These are phyloP conservation scores for Syrista parreyssii DNA, from an alignment of 2,888 invertebrate genomes.

Conservation along the genomic window DNA sequence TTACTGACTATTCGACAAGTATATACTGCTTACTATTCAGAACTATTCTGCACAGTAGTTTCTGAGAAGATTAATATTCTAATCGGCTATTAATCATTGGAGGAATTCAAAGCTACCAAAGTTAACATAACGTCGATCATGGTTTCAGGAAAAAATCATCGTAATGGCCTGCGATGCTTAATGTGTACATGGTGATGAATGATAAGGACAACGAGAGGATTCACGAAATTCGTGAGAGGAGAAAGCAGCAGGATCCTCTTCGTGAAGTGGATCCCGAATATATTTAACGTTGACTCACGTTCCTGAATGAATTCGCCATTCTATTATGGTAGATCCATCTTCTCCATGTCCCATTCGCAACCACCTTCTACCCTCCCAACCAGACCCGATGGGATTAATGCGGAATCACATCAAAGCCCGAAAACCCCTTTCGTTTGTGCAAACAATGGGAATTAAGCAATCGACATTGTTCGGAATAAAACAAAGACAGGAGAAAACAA, in stretches of 20 bases:
- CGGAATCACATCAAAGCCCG: constrained; percentile 29
- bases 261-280: not conserved
- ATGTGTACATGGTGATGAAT: not conserved
- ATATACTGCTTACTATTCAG: not conserved
- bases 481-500: constrained; percentile 33
- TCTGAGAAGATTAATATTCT: not conserved
- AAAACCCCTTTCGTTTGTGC: constrained; percentile 27
- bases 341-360: not conserved
- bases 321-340: not conserved
- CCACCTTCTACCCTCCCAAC: not conserved
- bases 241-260: not conserved
- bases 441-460: constrained; percentile 34
- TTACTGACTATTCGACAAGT: not conserved
- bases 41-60: not conserved
- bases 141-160: not conserved
- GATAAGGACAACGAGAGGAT: not conserved
- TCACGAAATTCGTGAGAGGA: not conserved
- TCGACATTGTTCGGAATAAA: constrained; percentile 40
- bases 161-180: not conserved
- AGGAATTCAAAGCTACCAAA: not conserved
- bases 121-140: not conserved
- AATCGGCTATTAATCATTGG: not conserved
- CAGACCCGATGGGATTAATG: constrained; percentile 20
- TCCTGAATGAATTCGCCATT: not conserved
- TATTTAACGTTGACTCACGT: not conserved